Evolutionary conservation across 2,113 vertebrate genomes (phyloP).

Genomic region (Anarrhichthys ocellatus): DNA sequence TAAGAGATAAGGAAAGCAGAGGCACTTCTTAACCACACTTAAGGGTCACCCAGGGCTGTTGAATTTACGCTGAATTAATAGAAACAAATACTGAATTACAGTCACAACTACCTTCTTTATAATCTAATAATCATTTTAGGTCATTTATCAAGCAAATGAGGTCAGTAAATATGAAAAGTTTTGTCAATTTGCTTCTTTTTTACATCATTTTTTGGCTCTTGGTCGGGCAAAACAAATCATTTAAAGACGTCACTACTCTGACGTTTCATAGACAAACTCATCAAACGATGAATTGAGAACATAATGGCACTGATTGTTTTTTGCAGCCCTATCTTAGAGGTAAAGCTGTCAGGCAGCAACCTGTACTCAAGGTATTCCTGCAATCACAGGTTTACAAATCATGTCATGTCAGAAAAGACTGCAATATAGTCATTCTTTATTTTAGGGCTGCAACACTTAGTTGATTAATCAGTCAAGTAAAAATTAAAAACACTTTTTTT

Average conservation of each 20-base stretch:
- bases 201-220: neutral
- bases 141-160: neutral
- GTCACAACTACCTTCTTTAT: neutral
- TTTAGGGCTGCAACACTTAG: neutral
- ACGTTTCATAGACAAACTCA: neutral
- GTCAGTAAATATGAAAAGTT: neutral
- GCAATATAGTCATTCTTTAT: neutral
- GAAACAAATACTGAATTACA: neutral
- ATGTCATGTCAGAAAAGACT: neutral
- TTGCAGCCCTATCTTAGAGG: neutral
- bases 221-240: neutral
- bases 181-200: neutral
- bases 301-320: neutral
- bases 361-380: no score
- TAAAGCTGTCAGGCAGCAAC: neutral
- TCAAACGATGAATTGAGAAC: neutral
- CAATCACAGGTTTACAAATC: neutral
- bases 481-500: neutral
- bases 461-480: neutral
- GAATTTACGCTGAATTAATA: neutral
- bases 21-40: neutral
- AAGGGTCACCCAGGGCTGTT: neutral
- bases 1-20: slow-evolving; percentile 62
- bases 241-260: neutral
- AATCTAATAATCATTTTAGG: no score